A percentile compares a stretch with the other conserved stretches of the same genome.
phyloP scores from a whole-genome alignment of 2,113 vertebrate genomes.

The Zosterops hypoxanthus region DNA sequence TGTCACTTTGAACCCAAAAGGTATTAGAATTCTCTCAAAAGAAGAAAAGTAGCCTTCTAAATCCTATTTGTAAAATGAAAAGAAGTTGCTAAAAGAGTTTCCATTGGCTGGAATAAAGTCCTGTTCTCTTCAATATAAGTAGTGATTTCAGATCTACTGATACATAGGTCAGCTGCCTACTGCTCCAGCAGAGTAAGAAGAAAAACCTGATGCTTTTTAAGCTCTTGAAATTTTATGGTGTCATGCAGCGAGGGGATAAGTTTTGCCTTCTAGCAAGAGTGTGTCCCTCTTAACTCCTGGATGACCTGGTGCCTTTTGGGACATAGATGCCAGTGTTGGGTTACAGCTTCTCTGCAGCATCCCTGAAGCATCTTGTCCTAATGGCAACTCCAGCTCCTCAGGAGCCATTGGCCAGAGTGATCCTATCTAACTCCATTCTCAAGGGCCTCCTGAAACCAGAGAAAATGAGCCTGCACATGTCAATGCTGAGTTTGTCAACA shows the following conservation, averaged over 20 bases:
- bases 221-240: background rate
- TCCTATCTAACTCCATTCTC: background rate
- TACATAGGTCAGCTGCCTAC: conserved; percentile 1
- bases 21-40: background rate
- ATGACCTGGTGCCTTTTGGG: background rate
- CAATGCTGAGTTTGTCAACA: background rate
- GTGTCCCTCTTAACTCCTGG: background rate
- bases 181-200: background rate
- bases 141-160: background rate
- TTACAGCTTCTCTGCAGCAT: background rate
- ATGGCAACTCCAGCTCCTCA: background rate
- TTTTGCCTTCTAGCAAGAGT: background rate
- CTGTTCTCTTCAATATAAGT: background rate
- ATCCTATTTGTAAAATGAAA: conserved; percentile 17
- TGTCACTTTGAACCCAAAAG: background rate
- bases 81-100: conserved; percentile 4
- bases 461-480: fast-evolving
- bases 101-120: background rate
- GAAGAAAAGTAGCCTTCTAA: background rate
- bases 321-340: background rate
- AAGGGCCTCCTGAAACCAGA: background rate
- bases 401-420: background rate
- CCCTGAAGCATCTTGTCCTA: background rate
- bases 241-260: background rate
- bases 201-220: background rate